These are phyloP conservation scores for Acanthisitta chloris DNA, from an alignment of 2,113 vertebrate species.

Conservation along the genomic window DNA sequence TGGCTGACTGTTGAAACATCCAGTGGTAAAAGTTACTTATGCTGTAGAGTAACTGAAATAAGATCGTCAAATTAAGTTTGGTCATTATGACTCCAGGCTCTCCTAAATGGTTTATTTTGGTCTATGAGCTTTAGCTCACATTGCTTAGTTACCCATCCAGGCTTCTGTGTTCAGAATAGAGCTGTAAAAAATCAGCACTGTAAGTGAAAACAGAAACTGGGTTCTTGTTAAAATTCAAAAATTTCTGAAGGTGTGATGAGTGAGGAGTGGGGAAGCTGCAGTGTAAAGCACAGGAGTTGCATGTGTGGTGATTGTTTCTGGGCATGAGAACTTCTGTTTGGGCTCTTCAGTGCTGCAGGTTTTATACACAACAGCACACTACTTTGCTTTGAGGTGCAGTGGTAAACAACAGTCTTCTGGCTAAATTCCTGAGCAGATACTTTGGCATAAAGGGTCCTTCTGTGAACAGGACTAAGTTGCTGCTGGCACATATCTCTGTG, in stretches of 20 bases:
- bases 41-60: background rate
- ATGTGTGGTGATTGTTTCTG: background rate
- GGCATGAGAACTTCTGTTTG: background rate
- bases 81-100: background rate
- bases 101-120: background rate
- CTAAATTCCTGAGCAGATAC: background rate
- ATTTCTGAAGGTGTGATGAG: background rate
- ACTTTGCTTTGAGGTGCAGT: background rate
- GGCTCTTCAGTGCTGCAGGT: background rate
- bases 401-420: background rate
- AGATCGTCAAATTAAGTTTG: background rate
- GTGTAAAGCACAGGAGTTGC: background rate
- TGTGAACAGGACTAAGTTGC: background rate
- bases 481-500: background rate
- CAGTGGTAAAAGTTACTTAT: background rate
- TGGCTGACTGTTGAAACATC: background rate
- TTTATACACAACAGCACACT: background rate
- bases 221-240: background rate
- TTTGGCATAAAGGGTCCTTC: background rate
- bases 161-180: background rate
- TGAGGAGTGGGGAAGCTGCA: background rate
- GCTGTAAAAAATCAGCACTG: background rate
- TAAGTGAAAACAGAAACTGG: background rate
- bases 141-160: background rate
- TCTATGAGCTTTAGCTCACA: background rate